Evolutionary conservation across 2,888 invertebrate genomes (phyloP).

Genomic region (Athalia rosae): DNA sequence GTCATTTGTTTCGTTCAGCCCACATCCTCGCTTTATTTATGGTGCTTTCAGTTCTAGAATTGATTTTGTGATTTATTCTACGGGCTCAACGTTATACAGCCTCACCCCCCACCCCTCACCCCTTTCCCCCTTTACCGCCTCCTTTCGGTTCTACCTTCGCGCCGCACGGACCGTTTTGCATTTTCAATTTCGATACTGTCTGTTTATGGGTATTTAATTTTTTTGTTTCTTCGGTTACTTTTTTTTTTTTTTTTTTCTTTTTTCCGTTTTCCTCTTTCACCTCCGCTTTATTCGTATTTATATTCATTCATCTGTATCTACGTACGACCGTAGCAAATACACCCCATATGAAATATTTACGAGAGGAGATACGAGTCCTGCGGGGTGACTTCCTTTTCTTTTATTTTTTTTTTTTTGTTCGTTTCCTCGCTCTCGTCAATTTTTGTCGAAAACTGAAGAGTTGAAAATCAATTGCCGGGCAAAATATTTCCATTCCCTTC

Average conservation of each 20-base stretch:
- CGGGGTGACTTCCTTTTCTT: neutral
- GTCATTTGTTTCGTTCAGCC: conserved; percentile 45
- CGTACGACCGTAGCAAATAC: neutral
- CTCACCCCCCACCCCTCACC: neutral
- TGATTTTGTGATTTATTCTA: conserved; percentile 63
- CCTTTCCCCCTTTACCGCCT: too few species aligned
- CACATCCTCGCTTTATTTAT: conserved; percentile 63
- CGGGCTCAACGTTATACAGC: conserved; percentile 36
- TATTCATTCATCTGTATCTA: conserved; percentile 1
- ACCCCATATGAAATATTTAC: neutral
- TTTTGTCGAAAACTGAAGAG: too few species aligned
- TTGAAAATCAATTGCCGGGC: too few species aligned
- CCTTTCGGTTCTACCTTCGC: too few species aligned
- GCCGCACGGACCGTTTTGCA: conserved; percentile 28
- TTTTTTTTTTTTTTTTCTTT: conserved; percentile 7
- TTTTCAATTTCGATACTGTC: conserved; percentile 45
- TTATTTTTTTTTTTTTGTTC: too few species aligned
- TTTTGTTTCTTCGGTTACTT: conserved; percentile 7
- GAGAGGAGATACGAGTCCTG: neutral
- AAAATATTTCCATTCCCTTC: too few species aligned
- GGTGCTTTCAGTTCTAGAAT: conserved; percentile 56
- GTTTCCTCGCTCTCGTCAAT: too few species aligned
- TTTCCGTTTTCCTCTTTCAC: neutral
- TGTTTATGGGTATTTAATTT: conserved; percentile 43
- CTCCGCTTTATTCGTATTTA: neutral